Evolutionary conservation across 2,797 vertebrate genomes (phyloP).

Genomic region (Myoxocephalus aenaeus): DNA sequence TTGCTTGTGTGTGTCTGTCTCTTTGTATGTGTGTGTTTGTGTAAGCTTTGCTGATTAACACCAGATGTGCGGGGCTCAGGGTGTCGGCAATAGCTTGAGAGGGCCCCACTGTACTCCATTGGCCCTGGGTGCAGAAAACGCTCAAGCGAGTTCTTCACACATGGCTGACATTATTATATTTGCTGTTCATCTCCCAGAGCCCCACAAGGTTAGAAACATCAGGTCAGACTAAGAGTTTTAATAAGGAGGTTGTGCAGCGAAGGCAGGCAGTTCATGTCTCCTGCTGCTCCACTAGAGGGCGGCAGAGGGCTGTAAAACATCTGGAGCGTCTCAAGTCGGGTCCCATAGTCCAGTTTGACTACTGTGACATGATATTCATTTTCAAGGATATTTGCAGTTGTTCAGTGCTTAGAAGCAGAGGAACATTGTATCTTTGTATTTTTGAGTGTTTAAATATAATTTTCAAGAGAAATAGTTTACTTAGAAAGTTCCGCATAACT

Average conservation of each 20-base stretch:
- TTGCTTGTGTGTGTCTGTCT: conserved; percentile 67
- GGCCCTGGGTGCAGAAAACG: conserved; percentile 49
- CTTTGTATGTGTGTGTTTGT: conserved; percentile 69
- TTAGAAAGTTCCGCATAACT: not conserved
- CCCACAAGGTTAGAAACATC: conserved; percentile 55
- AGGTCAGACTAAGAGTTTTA: conserved; percentile 54
- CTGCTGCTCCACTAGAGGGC: conserved; percentile 69
- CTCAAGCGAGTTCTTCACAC: conserved; percentile 65
- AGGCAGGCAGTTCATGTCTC: not conserved
- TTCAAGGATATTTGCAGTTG: conserved; percentile 1
- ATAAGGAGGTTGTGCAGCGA: conserved; percentile 12
- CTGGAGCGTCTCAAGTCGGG: not conserved
- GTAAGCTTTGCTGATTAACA: conserved; percentile 75
- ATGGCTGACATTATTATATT: conserved; percentile 69
- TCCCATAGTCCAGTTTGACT: not conserved
- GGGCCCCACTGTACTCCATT: conserved; percentile 68
- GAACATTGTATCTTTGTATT: not conserved
- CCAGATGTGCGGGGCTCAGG: conserved; percentile 78
- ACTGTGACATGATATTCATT: not conserved
- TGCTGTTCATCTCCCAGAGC: conserved; percentile 50
- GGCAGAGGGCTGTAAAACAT: conserved; percentile 65
- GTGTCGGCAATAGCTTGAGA: conserved; percentile 66
- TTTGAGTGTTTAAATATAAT: not conserved
- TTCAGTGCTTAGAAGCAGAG: not conserved
- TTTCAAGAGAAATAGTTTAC: not conserved